Conservation (phyloP, 2,797 vertebrate species). For the Sebastes miniatus region DNA sequence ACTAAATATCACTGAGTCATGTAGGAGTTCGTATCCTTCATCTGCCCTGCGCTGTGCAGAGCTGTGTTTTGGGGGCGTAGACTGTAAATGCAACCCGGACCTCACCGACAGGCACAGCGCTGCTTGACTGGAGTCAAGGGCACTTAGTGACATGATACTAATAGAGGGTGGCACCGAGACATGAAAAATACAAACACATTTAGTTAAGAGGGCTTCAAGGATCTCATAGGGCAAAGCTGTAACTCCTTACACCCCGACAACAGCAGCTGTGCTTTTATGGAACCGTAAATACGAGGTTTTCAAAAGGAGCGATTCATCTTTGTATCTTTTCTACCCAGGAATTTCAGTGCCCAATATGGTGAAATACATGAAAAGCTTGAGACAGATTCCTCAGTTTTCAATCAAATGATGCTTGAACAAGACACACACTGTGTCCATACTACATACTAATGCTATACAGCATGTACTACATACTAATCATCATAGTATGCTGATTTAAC, state of each 20-base stretch:
- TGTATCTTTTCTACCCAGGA: neutral
- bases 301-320: neutral
- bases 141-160: slow-evolving; percentile 69
- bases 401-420: neutral
- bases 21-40: slow-evolving; percentile 35
- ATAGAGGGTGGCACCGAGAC: slow-evolving; percentile 64
- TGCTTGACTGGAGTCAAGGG: slow-evolving; percentile 61
- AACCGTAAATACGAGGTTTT: slow-evolving; percentile 44
- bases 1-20: slow-evolving; percentile 22
- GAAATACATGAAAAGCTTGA: slow-evolving; percentile 26
- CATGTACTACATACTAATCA: neutral
- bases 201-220: slow-evolving; percentile 65
- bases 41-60: slow-evolving; percentile 26
- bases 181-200: slow-evolving; percentile 72
- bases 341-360: neutral
- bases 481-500: neutral
- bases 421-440: neutral
- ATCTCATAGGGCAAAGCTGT: slow-evolving; percentile 61
- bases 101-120: slow-evolving; percentile 29
- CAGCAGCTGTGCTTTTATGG: slow-evolving; percentile 43
- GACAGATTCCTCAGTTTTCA: neutral
- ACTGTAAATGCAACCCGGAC: slow-evolving; percentile 45
- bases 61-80: slow-evolving; percentile 21
- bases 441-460: neutral
- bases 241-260: slow-evolving; percentile 31